Base-by-base conservation (phyloP, 2,113 vertebrate species). In the Falco punctatus region DNA sequence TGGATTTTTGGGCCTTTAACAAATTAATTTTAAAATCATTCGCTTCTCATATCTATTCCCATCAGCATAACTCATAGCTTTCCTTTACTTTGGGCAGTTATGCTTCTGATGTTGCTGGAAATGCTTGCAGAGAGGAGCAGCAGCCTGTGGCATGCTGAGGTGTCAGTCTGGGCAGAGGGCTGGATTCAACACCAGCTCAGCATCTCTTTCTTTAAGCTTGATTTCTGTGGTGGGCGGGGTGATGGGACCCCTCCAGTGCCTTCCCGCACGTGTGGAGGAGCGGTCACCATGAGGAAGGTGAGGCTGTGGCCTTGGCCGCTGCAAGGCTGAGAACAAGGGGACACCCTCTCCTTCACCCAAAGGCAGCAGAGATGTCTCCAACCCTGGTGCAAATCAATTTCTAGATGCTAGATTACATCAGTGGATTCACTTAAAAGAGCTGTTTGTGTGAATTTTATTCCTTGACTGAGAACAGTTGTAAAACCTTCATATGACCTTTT, bases 241-340 rank as follows among this genome's bases (percentile, higher is more conserved):
- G 57, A 3, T 18, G 74, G 20, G 62, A 15, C 17, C 49, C 19
- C 62, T 21, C 57, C 33, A 8, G 65, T 30, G 15, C 48, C 40
- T 0, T 6, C 35, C 49, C 23, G 61, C 18, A 28, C 0, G 2
- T 1, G 4, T 2, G 18, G 19, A 69, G 19, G 62, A 23, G 24
- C 1, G 24, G 15, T 49, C 44, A 13, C 46, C 3, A 2, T 1
- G 32, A 10, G 18, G 59, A 49, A 17, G 9, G 21, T 6, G 3
- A 13, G 44, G 30, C 4, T 1, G 16, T 2, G 15, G 4, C 14
- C 33, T 38, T 5, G 24, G 51, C 12, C 33, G 1, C 1, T 8
- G n/a, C 21, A n/a, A 21, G 28, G 0, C n/a, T 4, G 18, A 23
- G 35, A 35, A 22, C 10, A 14, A 9, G 32, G 59, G 22, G 18